Conservation (phyloP, 2,888 invertebrate species). For the Agrypnus murinus region DNA sequence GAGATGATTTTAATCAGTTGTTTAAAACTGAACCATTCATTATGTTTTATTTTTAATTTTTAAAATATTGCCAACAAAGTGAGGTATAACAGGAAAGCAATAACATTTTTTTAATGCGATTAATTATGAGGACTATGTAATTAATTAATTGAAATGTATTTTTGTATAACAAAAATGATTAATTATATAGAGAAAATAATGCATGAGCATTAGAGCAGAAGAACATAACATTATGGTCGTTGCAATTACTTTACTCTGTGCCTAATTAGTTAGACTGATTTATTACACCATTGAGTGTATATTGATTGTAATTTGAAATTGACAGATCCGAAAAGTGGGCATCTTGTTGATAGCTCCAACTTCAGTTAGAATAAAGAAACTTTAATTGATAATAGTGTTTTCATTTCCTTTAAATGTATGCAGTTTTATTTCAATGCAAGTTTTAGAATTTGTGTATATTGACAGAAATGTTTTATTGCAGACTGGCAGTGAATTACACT, state of each 20-base stretch:
- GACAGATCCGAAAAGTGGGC: constrained; percentile 69
- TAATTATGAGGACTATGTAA: background rate
- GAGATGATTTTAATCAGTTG: background rate
- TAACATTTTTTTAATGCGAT: background rate
- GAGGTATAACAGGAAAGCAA: background rate
- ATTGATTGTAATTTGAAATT: constrained; percentile 57
- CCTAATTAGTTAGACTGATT: constrained; percentile 67
- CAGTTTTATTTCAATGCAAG: no score
- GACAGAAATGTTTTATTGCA: no score
- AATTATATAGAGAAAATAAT: constrained; percentile 18
- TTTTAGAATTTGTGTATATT: no score
- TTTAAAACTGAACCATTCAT: background rate
- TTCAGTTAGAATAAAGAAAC: constrained; percentile 59
- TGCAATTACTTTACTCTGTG: constrained; percentile 67
- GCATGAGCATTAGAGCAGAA: constrained; percentile 43
- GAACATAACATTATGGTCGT: constrained; percentile 66
- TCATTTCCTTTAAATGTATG: no score
- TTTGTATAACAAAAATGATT: background rate
- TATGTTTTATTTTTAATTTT: background rate
- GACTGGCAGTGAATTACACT: no score
- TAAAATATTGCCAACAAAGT: constrained; percentile 14
- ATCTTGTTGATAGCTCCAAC: constrained; percentile 69
- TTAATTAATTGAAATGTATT: background rate
- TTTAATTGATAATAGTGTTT: constrained; percentile 46
- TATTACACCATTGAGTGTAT: constrained; percentile 53